phyloP scores from a whole-genome alignment of 53 echinoderm and acorn worm genomes.

The Crossaster papposus region DNA sequence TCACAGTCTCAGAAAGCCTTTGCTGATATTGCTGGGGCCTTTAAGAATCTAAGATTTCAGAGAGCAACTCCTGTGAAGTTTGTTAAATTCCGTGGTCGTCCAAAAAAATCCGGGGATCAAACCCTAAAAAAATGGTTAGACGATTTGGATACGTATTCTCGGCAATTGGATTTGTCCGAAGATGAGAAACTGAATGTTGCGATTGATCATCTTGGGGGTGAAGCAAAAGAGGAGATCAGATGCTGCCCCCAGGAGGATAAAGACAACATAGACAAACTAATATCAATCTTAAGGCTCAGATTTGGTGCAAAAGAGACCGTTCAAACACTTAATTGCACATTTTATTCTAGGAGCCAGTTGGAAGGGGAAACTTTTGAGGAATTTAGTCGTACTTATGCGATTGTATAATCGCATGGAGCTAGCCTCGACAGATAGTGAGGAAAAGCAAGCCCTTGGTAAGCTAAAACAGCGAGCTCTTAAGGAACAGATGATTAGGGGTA shows the following conservation, averaged over 20 bases:
- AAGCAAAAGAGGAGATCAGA: too few relatives aligned
- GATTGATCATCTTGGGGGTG: too few relatives aligned
- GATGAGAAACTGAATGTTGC: too few relatives aligned
- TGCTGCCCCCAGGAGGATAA: too few relatives aligned
- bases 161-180: too few relatives aligned
- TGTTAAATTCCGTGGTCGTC: background rate
- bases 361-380: conserved; percentile 14
- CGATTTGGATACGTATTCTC: too few relatives aligned
- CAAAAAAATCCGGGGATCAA: background rate
- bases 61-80: background rate
- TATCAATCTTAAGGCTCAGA: background rate
- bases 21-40: too few relatives aligned
- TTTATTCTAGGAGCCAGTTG: background rate
- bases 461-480: conserved; percentile 4
- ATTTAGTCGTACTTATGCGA: conserved; percentile 9
- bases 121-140: background rate
- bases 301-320: conserved; percentile 15
- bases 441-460: conserved; percentile 5
- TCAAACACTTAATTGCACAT: background rate
- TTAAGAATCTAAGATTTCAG: too few relatives aligned
- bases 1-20: too few relatives aligned
- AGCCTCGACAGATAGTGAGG: background rate
- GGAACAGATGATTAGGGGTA: background rate
- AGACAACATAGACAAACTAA: background rate
- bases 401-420: too few relatives aligned